These are phyloP conservation scores for Hyla sarda DNA, from an alignment of 2,113 vertebrate species.

Conservation along the genomic window DNA sequence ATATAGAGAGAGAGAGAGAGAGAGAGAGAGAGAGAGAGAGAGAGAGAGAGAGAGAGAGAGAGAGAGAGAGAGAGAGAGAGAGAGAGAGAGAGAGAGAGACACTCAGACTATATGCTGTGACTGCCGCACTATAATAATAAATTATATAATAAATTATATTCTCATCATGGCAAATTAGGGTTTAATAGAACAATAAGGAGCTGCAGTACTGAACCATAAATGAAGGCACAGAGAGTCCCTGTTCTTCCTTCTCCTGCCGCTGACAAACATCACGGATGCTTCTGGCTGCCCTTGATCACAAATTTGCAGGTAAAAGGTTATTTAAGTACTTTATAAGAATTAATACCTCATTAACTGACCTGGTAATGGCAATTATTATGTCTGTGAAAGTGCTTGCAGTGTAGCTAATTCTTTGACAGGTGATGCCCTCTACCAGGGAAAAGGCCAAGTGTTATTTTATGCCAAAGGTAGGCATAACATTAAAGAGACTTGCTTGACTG, in stretches of 20 bases:
- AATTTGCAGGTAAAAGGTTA: conserved; percentile 48
- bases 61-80: too few species aligned
- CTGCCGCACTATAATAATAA: too few species aligned
- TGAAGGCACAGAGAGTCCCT: not conserved
- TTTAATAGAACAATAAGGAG: conserved; percentile 29
- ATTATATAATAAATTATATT: too few species aligned
- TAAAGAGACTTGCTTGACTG: not conserved
- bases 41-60: too few species aligned
- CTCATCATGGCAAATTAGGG: conserved; percentile 30
- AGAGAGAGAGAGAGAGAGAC: too few species aligned
- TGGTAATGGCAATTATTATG: conserved; percentile 36
- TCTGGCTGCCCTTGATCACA: conserved; percentile 39
- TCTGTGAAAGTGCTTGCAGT: conserved; percentile 18
- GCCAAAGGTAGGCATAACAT: not conserved
- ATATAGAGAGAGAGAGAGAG: too few species aligned
- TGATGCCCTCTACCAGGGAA: conserved; percentile 5
- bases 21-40: too few species aligned
- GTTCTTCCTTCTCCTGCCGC: conserved; percentile 16
- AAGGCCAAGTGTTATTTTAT: not conserved
- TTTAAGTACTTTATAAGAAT: conserved; percentile 45
- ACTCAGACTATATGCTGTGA: too few species aligned
- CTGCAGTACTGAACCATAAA: conserved; percentile 19
- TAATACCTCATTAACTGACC: conserved; percentile 49
- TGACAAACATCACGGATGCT: conserved; percentile 27
- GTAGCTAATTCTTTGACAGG: not conserved